Conservation (phyloP, 1,140 invertebrate species). For the Saxidomus purpurata region DNA sequence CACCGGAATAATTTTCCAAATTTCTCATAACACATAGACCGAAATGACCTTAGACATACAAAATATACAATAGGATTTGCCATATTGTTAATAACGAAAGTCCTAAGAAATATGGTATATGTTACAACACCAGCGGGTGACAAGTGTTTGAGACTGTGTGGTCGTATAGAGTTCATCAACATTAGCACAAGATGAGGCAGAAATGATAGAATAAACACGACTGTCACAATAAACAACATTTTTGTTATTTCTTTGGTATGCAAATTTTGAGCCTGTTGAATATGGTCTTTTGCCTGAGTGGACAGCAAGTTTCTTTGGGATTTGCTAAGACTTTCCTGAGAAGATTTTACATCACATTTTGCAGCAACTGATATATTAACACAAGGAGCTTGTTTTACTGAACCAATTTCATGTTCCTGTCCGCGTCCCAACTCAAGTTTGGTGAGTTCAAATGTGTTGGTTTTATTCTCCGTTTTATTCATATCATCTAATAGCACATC, state of each 20-base stretch:
- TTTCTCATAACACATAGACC: neutral
- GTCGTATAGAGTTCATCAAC: constrained; percentile 48
- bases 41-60: constrained; percentile 23
- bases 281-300: neutral
- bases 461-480: too few relatives aligned
- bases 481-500: too few relatives aligned
- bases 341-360: neutral
- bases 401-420: too few relatives aligned
- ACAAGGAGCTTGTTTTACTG: too few relatives aligned
- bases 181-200: constrained; percentile 73
- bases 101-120: constrained; percentile 69
- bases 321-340: neutral
- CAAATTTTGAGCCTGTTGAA: neutral
- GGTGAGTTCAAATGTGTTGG: too few relatives aligned
- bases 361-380: neutral
- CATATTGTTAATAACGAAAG: constrained; percentile 78
- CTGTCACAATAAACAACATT: constrained; percentile 74
- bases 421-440: too few relatives aligned
- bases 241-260: constrained; percentile 51
- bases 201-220: constrained; percentile 74
- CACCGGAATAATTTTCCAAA: neutral
- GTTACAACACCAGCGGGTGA: constrained; percentile 23
- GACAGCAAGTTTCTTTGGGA: neutral
- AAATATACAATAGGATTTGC: constrained; percentile 77
- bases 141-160: constrained; percentile 51